Evolutionary conservation across 2,888 invertebrate genomes (phyloP).

Genomic region (Ophion costatus): DNA sequence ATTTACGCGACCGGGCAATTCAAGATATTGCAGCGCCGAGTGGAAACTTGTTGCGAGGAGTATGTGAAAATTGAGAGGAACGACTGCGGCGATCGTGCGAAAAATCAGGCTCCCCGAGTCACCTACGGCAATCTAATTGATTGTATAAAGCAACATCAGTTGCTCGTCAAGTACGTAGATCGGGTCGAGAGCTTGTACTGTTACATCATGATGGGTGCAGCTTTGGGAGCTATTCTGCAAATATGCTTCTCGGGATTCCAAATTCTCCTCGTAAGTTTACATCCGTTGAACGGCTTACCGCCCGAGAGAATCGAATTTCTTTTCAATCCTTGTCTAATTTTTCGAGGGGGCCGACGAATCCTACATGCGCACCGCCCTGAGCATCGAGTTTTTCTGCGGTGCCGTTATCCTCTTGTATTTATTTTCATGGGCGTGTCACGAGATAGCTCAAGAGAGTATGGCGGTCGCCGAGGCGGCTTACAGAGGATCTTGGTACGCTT

Average conservation of each 20-base stretch:
- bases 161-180: conserved; percentile 63
- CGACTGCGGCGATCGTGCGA: neutral
- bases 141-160: conserved; percentile 65
- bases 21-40: conserved; percentile 65
- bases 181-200: conserved; percentile 64
- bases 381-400: conserved; percentile 65
- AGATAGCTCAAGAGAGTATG: conserved; percentile 71
- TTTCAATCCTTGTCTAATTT: neutral
- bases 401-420: conserved; percentile 68
- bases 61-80: neutral
- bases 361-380: conserved; percentile 45
- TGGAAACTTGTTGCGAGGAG: conserved; percentile 51
- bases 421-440: conserved; percentile 72
- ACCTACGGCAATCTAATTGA: conserved; percentile 51
- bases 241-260: conserved; percentile 68
- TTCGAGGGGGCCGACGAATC: conserved; percentile 57
- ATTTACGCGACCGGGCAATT: conserved; percentile 68
- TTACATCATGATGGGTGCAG: conserved; percentile 61
- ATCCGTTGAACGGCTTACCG: neutral
- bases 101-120: neutral
- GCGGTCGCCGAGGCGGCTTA: conserved; percentile 70
- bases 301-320: neutral
- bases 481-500: conserved; percentile 69
- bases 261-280: conserved; percentile 63
- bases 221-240: conserved; percentile 59